Evolutionary conservation across 2,113 vertebrate genomes (phyloP).

Genomic region (Labeo rohita): DNA sequence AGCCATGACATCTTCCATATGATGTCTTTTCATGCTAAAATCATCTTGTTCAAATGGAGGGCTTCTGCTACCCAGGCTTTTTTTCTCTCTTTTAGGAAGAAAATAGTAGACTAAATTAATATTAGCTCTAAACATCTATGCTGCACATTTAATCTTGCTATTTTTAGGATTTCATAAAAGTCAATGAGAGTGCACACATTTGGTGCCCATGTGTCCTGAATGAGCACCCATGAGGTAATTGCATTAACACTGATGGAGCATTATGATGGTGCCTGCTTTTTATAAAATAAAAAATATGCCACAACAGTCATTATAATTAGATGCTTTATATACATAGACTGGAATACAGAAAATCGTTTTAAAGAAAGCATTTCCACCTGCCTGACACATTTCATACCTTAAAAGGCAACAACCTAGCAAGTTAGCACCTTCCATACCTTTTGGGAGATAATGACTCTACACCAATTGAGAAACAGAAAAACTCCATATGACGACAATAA

Average conservation of each 20-base stretch:
- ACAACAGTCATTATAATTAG: neutral
- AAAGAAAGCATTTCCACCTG: neutral
- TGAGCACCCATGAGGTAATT: conserved; percentile 20
- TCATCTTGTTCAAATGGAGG: neutral
- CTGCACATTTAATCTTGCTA: conserved; percentile 18
- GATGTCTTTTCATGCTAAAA: neutral
- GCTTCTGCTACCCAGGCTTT: neutral
- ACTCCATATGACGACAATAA: neutral
- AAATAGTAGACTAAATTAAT: conserved; percentile 12
- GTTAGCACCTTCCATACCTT: neutral
- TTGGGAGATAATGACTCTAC: neutral
- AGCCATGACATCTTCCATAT: conserved; percentile 23
- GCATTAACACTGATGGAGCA: neutral
- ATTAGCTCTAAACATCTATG: conserved; percentile 4
- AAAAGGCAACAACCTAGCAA: neutral
- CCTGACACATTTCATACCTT: neutral
- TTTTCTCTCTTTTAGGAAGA: neutral
- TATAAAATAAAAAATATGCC: neutral
- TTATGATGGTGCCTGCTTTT: neutral
- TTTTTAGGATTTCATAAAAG: conserved; percentile 38
- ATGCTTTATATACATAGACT: neutral
- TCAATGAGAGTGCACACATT: conserved; percentile 17
- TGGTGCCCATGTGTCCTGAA: neutral
- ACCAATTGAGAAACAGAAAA: neutral
- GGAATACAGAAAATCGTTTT: neutral